Evolutionary conservation across 2,113 vertebrate species (phyloP), one percentile per base, ranked within the genome.

Genomic region (Cephalopholis sonnerati): DNA sequence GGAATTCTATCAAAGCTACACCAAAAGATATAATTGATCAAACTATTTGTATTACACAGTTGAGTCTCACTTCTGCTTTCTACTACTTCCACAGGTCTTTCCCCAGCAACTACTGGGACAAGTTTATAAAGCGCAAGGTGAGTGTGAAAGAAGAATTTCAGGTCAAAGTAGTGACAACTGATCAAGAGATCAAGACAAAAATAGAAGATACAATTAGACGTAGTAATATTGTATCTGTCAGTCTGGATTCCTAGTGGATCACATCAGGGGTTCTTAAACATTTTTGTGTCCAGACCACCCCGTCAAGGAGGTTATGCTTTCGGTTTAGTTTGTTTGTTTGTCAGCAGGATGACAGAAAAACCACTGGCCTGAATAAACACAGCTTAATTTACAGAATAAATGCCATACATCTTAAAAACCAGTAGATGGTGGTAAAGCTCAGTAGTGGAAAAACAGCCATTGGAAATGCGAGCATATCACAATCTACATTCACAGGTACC

Each of bases 91-190:
- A 12, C 92, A 99, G 98, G 78, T 99, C 98, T 72, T 99, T 99
- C 85, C 98, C 98, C 55, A 98, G 92, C 88, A 99, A 99, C 94
- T 99, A 99, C 92, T 99, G 98, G 98, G 98, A 99, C 96, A 99
- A 99, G 93, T 99, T 99, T 92, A 97, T 99, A 77, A 99, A 99
- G 91, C 96, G 98, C 62, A 99, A 99, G 96, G 98, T 97, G 94
- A 84, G 96, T 59, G n/a, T 22, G 54, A 6, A 29, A 54, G 53
- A 32, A 48, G 41, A 50, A 50, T 48, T 25, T 27, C 15, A 27
- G 41, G 16, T 46, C 44, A 67, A 67, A 29, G 24, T 16, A 44
- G 20, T 58, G 10, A 50, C 16, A 39, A 5, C 15, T 69, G 55
- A 61, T 51, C 18, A 48, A 58, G 24, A 57, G 59, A 17, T 61